Evolutionary conservation across 2,113 vertebrate genomes (phyloP), one percentile per base, ranked within the genome.

Genomic region (Xiphorhynchus elegans): DNA sequence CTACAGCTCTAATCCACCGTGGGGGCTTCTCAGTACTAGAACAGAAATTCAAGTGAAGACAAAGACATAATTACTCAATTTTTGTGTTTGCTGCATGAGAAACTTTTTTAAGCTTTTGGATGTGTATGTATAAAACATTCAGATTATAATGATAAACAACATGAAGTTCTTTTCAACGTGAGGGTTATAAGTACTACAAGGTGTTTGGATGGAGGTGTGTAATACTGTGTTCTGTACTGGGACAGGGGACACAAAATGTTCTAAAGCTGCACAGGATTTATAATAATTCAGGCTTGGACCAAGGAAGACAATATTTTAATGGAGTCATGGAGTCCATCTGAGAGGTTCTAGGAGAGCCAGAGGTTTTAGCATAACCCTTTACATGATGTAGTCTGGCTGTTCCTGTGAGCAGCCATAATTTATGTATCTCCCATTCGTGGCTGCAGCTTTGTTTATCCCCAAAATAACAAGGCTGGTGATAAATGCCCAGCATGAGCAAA

Each of bases 381-480:
- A 33, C 26, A 15, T 33, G 24, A 3, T 50, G 47, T 39, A 88
- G 88, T 86, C 72, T 72, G 37, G 68, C 79, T 74, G 46, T 50
- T 86, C 47, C 88, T 63, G 18, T 47, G 52, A 75, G 40, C 56
- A 81, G 84, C 80, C 24, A 4, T 77, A 86, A 78, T 92, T 93
- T 86, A 77, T 90, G 82, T 81, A n/a, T 93, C 85, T 94, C 67
- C 68, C 39, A n/a, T 56, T 74, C 35, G 20, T 83, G 90, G 84
- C 84, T 92, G 67, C 91, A 96, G 68, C 67, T 88, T 88, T 90
- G 79, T 93, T 94, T 85, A 74, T 88, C 72, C 86, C 75, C 2
- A 83, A 24, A 91, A 90, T 83, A 88, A 86, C 42, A 42, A 77
- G 55, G 63, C 87, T 74, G 70, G 23, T 59, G 90, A 91, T 80